phyloP scores from a whole-genome alignment of 1,140 invertebrate genomes.

The Zaprionus camerounensis region DNA sequence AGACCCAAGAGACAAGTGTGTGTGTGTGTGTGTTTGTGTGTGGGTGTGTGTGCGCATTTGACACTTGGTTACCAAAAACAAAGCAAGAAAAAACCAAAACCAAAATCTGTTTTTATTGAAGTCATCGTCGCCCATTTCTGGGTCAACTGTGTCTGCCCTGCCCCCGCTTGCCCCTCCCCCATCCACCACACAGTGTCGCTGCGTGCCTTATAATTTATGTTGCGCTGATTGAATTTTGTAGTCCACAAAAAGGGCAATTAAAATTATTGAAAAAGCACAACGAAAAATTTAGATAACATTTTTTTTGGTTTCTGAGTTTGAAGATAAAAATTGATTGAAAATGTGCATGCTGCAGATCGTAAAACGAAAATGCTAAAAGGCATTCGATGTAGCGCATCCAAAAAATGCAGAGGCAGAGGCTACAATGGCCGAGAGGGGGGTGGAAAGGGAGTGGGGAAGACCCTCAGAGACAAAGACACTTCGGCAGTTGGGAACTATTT shows the following conservation, averaged over 20 bases:
- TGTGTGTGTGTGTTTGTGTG: constrained; percentile 14
- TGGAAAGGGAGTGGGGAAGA: background rate
- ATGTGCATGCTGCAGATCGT: constrained; percentile 39
- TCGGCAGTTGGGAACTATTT: background rate
- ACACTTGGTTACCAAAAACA: constrained; percentile 42
- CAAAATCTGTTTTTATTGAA: constrained; percentile 73
- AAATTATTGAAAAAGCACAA: constrained; percentile 66
- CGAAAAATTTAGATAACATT: constrained; percentile 49
- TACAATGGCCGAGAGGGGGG: background rate
- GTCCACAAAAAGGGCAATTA: constrained; percentile 71
- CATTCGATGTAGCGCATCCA: constrained; percentile 35
- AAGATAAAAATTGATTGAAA: constrained; percentile 44
- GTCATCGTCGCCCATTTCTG: constrained; percentile 65
- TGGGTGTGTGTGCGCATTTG: constrained; percentile 39
- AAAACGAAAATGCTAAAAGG: constrained; percentile 61
- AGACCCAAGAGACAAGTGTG: background rate
- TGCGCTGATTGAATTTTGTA: constrained; percentile 72
- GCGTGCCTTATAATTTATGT: constrained; percentile 69
- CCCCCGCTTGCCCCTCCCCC: background rate
- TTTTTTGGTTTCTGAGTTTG: background rate
- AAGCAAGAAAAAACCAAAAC: constrained; percentile 16
- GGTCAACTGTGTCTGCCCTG: constrained; percentile 49
- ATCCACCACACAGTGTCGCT: constrained; percentile 27
- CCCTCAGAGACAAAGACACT: background rate
- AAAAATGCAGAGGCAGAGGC: constrained; percentile 7